phyloP scores from a whole-genome alignment of 2,113 vertebrate genomes.

The Ranitomeya variabilis region DNA sequence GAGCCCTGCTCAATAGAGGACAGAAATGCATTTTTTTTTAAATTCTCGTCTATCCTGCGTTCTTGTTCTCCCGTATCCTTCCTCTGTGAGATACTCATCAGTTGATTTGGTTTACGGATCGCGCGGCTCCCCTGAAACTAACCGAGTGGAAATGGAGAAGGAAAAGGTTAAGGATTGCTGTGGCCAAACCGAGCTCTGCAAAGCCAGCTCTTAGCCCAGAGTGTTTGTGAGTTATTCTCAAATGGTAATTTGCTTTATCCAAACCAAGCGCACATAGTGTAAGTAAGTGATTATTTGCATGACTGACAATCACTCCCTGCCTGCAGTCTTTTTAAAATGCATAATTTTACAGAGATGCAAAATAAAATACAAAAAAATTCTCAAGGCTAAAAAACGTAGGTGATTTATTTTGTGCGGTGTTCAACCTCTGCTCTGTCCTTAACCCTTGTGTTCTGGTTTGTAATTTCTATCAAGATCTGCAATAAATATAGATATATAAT shows the following conservation, averaged over 20 bases:
- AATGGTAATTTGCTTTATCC: constrained; percentile 97
- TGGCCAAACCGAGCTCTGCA: constrained; percentile 81
- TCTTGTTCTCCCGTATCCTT: neutral
- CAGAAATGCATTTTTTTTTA: neutral
- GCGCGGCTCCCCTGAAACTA: constrained; percentile 62
- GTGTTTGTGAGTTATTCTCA: constrained; percentile 95
- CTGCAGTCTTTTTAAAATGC: constrained; percentile 87
- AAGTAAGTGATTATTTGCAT: constrained; percentile 99
- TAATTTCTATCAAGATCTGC: too few relatives aligned
- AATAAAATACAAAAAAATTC: constrained; percentile 76
- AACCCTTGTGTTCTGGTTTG: constrained; percentile 13
- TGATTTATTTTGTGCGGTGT: constrained; percentile 65
- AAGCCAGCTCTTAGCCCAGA: constrained; percentile 86
- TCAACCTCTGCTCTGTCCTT: constrained; percentile 71
- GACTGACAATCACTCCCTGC: constrained; percentile 92
- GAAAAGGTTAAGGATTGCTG: constrained; percentile 76
- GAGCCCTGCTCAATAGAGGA: neutral
- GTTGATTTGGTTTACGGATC: constrained; percentile 64
- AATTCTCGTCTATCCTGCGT: neutral
- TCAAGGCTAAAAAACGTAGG: constrained; percentile 73
- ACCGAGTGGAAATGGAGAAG: constrained; percentile 66
- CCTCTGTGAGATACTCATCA: constrained; percentile 57
- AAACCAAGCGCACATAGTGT: constrained; percentile 90
- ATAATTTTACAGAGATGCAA: constrained; percentile 89
- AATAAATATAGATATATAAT: too few relatives aligned